Conservation (phyloP, 2,888 invertebrate genomes). For the Eupithecia insigniata region DNA sequence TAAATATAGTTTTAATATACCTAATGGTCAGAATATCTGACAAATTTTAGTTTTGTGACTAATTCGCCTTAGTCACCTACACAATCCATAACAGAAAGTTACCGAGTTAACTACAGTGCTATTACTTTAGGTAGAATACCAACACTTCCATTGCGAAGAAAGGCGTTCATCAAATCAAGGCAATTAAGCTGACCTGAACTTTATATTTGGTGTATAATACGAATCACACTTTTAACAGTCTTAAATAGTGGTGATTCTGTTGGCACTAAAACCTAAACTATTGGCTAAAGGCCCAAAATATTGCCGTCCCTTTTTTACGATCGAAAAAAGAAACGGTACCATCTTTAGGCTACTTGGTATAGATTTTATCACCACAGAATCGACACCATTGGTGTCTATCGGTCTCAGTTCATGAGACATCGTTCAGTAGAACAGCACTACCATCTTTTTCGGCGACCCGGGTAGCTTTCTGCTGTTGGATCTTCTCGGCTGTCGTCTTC, state of each 20-base stretch:
- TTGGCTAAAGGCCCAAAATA: neutral
- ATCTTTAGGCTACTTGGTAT: neutral
- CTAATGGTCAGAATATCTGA: neutral
- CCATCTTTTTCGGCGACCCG: conserved; percentile 62
- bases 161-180: neutral
- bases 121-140: neutral
- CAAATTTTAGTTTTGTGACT: neutral
- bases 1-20: conserved; percentile 2
- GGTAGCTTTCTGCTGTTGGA: conserved; percentile 57
- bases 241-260: neutral
- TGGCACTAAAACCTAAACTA: neutral
- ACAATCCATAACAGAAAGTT: neutral
- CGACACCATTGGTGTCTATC: neutral
- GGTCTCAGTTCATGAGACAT: conserved; percentile 38
- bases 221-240: neutral
- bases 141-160: neutral
- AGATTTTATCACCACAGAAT: neutral
- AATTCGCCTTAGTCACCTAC: neutral
- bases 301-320: neutral
- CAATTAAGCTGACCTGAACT: neutral
- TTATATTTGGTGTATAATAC: neutral
- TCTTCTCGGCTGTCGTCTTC: conserved; percentile 64
- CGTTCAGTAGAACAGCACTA: conserved; percentile 63
- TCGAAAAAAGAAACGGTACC: neutral
- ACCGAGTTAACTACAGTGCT: neutral